Evolutionary conservation across 2,113 vertebrate species (phyloP).

Genomic region (Platysternon megacephalum): DNA sequence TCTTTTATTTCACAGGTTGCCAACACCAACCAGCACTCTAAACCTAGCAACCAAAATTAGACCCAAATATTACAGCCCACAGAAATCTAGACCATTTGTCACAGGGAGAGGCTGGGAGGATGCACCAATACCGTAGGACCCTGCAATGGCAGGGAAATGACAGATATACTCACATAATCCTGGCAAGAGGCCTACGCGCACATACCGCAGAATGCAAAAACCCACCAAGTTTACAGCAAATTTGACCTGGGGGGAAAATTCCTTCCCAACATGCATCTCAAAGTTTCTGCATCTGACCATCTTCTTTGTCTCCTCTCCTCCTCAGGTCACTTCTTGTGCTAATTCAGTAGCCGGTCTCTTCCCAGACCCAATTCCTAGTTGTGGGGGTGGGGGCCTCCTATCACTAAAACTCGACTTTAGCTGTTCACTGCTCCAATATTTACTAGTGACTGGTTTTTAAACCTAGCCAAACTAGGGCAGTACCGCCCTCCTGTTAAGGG

Average conservation of each 20-base stretch:
- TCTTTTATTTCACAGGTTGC: not conserved
- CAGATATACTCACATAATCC: not conserved
- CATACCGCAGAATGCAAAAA: too few relatives aligned
- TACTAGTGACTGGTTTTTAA: not conserved
- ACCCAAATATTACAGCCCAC: not conserved
- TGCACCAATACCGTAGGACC: not conserved
- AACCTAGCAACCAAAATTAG: not conserved
- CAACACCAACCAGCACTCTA: not conserved
- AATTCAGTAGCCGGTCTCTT: not conserved
- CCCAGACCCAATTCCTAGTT: not conserved
- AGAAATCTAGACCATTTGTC: not conserved
- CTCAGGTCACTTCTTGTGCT: not conserved
- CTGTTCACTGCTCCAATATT: not conserved
- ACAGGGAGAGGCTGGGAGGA: not conserved
- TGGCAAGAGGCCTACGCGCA: not conserved
- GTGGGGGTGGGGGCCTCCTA: too few relatives aligned
- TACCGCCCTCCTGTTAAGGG: not conserved
- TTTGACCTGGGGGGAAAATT: not conserved
- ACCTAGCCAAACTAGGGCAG: not conserved
- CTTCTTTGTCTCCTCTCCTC: not conserved
- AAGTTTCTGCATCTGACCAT: not conserved
- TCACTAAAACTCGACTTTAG: not conserved
- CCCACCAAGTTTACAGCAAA: too few relatives aligned
- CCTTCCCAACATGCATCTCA: not conserved
- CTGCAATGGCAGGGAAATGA: not conserved